phyloP scores from a whole-genome alignment of 2,113 vertebrate genomes.

The Anolis carolinensis region DNA sequence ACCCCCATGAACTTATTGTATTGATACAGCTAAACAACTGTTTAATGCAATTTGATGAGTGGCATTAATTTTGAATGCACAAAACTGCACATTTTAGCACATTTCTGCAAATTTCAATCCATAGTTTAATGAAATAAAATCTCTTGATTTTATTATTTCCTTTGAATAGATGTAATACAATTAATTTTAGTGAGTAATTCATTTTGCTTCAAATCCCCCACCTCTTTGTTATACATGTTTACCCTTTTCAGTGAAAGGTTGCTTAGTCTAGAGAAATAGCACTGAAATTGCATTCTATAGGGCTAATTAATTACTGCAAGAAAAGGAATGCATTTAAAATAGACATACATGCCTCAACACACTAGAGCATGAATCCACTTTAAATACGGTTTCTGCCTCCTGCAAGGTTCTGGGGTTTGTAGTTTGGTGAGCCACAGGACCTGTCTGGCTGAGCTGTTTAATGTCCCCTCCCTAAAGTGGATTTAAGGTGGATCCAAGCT shows the following conservation, averaged over 20 bases:
- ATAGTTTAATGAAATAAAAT: not conserved
- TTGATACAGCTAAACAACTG: not conserved
- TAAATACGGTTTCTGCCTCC: too few relatives aligned
- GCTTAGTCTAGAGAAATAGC: too few relatives aligned
- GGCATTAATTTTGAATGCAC: not conserved
- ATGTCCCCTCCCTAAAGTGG: too few relatives aligned
- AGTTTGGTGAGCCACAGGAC: too few relatives aligned
- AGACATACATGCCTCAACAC: too few relatives aligned
- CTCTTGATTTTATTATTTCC: not conserved
- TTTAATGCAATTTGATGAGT: not conserved
- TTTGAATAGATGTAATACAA: not conserved
- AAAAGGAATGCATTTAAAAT: not conserved
- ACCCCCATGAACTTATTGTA: not conserved
- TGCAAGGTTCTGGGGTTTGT: too few relatives aligned
- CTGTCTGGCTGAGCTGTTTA: too few relatives aligned
- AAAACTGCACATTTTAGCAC: not conserved
- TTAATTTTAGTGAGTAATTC: not conserved
- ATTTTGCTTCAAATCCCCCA: not conserved
- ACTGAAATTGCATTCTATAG: not conserved
- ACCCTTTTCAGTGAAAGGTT: too few relatives aligned
- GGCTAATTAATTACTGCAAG: constrained; percentile 7
- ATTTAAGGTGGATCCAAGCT: too few relatives aligned
- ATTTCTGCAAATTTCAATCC: not conserved
- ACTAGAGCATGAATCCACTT: too few relatives aligned
- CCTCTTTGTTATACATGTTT: not conserved